phyloP scores from a whole-genome alignment of 64 coral and sea anemone genomes.

The Cladopsammia gracilis region DNA sequence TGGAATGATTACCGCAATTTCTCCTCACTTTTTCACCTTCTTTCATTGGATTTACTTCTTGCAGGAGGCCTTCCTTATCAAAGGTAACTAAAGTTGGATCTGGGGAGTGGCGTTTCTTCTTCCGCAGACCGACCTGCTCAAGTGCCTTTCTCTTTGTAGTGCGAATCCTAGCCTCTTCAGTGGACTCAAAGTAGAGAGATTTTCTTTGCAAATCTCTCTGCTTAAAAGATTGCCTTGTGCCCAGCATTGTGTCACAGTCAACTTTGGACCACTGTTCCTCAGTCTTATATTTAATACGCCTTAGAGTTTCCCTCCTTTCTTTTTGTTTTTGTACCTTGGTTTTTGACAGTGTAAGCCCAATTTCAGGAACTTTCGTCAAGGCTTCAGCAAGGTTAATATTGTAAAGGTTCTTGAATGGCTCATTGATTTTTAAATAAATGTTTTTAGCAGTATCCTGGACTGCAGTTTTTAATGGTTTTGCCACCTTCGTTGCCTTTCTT shows the following conservation, averaged over 20 bases:
- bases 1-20: too few relatives aligned
- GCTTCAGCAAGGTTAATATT: not conserved
- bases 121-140: not conserved
- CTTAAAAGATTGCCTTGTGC: not conserved
- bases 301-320: slow-evolving; percentile 2
- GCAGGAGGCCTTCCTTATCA: slow-evolving; percentile 20
- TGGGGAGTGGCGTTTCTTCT: slow-evolving; percentile 13
- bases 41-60: slow-evolving; percentile 35
- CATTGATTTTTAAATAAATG: slow-evolving; percentile 9
- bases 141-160: not conserved
- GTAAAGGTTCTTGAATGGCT: not conserved
- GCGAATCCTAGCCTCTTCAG: not conserved
- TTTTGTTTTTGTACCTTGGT: slow-evolving; percentile 2
- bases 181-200: slow-evolving; percentile 32
- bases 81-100: not conserved
- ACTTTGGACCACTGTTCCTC: not conserved
- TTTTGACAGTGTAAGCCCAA: slow-evolving; percentile 6
- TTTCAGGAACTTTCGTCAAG: not conserved
- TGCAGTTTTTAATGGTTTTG: not conserved
- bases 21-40: not conserved
- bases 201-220: slow-evolving; percentile 17
- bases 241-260: slow-evolving; percentile 30
- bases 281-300: not conserved
- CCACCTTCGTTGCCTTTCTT: not conserved
- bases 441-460: not conserved